Evolutionary conservation across 2,797 vertebrate species (phyloP).

Genomic region (Amazona finschi): DNA sequence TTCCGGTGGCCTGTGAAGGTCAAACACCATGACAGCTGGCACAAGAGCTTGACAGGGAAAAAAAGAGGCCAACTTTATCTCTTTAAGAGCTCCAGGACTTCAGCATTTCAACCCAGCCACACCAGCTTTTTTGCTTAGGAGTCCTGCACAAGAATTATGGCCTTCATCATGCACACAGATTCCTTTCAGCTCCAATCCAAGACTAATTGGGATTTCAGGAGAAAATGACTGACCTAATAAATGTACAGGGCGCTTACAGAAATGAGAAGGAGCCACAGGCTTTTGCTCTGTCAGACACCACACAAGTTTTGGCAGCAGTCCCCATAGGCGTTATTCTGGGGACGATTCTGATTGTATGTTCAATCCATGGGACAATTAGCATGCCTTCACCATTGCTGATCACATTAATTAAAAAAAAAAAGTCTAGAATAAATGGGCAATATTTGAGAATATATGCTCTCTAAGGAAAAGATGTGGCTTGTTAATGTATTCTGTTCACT

Average conservation of each 20-base stretch:
- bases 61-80: neutral
- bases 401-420: neutral
- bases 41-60: neutral
- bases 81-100: neutral
- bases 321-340: neutral
- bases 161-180: neutral
- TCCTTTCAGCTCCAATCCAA: neutral
- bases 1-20: conserved; percentile 2
- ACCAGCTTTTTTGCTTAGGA: neutral
- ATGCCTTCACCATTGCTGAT: neutral
- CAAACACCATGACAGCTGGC: neutral
- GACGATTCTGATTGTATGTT: neutral
- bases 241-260: neutral
- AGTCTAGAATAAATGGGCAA: neutral
- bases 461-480: neutral
- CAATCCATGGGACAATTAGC: neutral
- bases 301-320: neutral
- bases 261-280: neutral
- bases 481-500: neutral
- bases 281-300: neutral
- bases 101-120: neutral
- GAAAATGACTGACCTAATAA: neutral
- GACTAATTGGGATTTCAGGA: neutral
- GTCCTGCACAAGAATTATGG: neutral
- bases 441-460: neutral